phyloP scores from a whole-genome alignment of 53 echinoderm and acorn worm species.

The Glandiceps talaboti region DNA sequence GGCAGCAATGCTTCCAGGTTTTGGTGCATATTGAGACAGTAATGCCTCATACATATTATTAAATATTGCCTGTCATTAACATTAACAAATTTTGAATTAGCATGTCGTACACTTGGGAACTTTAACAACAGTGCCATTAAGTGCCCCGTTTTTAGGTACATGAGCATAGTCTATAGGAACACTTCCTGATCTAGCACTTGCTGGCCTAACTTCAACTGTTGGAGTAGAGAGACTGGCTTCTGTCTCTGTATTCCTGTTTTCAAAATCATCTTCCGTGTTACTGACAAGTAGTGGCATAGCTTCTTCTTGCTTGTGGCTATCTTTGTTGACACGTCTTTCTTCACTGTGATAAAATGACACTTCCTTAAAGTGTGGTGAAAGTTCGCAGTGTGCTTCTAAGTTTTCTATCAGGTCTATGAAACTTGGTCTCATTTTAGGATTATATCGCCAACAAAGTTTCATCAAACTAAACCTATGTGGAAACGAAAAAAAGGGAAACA shows the following conservation, averaged over 20 bases:
- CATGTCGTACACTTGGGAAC: not conserved
- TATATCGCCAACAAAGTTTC: constrained; percentile 88
- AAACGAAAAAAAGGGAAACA: not conserved
- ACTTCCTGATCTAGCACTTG: not conserved
- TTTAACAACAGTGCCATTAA: not conserved
- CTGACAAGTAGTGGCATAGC: not conserved
- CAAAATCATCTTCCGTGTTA: not conserved
- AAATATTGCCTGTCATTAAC: too few relatives aligned
- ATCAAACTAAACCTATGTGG: constrained; percentile 60
- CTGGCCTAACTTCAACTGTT: not conserved
- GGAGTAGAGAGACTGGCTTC: not conserved
- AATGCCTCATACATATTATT: too few relatives aligned
- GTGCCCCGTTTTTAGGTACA: not conserved
- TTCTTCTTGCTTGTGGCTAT: not conserved
- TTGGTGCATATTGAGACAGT: too few relatives aligned
- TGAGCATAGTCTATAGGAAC: not conserved
- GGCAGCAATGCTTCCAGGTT: too few relatives aligned
- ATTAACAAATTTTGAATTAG: not conserved
- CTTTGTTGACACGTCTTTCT: constrained; percentile 4
- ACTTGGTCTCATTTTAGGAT: constrained; percentile 79
- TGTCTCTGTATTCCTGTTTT: not conserved
- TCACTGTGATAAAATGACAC: constrained; percentile 67
- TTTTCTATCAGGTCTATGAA: constrained; percentile 63
- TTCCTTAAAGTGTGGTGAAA: constrained; percentile 39
- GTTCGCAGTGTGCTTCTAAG: constrained; percentile 44